Evolutionary conservation across 53 echinoderm and acorn worm species (phyloP).

Genomic region (Hippasteria phrygiana): DNA sequence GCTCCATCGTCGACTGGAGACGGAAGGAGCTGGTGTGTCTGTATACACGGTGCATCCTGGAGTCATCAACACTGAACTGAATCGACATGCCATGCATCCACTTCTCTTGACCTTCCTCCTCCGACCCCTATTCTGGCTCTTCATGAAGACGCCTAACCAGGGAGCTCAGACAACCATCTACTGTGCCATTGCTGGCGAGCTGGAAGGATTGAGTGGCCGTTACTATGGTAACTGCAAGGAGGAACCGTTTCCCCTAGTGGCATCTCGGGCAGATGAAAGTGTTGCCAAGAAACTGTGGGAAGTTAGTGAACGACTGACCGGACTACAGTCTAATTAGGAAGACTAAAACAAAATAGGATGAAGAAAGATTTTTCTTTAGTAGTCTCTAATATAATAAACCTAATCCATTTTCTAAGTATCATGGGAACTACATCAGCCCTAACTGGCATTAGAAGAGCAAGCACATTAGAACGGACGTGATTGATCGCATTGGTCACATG

Average conservation of each 20-base stretch:
- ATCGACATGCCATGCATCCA: constrained; percentile 69
- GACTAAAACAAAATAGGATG: neutral
- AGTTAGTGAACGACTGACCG: constrained; percentile 86
- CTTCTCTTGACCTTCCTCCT: constrained; percentile 35
- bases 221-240: constrained; percentile 95
- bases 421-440: too few species aligned
- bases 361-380: neutral
- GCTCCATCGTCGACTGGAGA: constrained; percentile 76
- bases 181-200: constrained; percentile 84
- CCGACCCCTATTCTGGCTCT: constrained; percentile 80
- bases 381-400: neutral
- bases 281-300: constrained; percentile 92
- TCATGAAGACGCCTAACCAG: constrained; percentile 84
- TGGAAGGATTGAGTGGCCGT: constrained; percentile 78
- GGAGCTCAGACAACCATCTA: constrained; percentile 93
- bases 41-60: constrained; percentile 91
- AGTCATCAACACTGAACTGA: constrained; percentile 82
- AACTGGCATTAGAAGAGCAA: too few species aligned
- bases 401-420: too few species aligned
- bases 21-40: constrained; percentile 64
- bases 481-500: too few species aligned
- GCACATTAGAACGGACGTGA: too few species aligned
- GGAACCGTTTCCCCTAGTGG: constrained; percentile 80
- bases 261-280: constrained; percentile 71
- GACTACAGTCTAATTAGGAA: constrained; percentile 64